Evolutionary conservation across 2,888 invertebrate species (phyloP).

Genomic region (Athetis lepigone): DNA sequence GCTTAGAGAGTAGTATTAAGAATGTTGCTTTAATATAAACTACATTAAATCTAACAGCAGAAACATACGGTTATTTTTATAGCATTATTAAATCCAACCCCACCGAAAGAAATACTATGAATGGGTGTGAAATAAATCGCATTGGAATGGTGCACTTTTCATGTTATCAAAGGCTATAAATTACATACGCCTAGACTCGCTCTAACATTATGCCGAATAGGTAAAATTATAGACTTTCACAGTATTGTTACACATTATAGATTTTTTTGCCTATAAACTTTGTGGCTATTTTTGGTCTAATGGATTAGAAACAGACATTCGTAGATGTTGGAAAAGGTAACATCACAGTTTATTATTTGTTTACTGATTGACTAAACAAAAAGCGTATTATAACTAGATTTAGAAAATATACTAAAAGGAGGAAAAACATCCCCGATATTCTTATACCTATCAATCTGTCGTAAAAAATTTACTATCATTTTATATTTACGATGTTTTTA

Average conservation of each 20-base stretch:
- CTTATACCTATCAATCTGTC: neutral
- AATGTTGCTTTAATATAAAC: conserved; percentile 11
- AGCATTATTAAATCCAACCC: conserved; percentile 25
- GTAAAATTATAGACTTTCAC: conserved; percentile 44
- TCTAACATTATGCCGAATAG: conserved; percentile 28
- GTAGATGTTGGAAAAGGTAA: conserved; percentile 15
- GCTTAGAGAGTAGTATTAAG: neutral
- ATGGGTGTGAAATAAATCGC: conserved; percentile 53
- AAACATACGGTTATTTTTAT: conserved; percentile 16
- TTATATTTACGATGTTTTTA: neutral
- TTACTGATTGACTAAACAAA: conserved; percentile 3
- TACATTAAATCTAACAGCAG: conserved; percentile 11
- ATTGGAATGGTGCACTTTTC: conserved; percentile 59
- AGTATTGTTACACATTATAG: conserved; percentile 26
- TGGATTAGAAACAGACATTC: conserved; percentile 15
- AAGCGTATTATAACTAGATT: neutral
- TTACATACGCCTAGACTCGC: conserved; percentile 40
- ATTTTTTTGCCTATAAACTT: conserved; percentile 8
- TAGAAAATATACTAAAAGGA: neutral
- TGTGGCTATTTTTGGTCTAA: neutral
- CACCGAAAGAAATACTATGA: conserved; percentile 44
- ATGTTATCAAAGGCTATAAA: conserved; percentile 62
- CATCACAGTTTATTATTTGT: neutral
- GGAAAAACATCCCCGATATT: neutral
- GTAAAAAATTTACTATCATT: neutral